Evolutionary conservation across 2,888 invertebrate species (phyloP), one percentile per base, ranked within the genome.

Genomic region (Orchestes rusci): DNA sequence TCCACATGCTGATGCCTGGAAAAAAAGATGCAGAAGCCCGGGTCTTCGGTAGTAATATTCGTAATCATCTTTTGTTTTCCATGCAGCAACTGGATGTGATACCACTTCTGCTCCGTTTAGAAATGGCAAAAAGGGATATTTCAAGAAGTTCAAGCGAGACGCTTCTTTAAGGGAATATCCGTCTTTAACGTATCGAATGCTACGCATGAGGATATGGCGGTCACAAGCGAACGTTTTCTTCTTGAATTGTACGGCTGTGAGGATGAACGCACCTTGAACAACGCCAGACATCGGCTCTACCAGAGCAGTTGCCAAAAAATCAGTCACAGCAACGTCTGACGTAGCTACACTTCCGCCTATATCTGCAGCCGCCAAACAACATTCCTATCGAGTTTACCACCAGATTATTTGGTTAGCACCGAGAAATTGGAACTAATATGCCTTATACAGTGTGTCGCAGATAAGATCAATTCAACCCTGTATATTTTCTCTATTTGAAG

Each of bases 261-360:
- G 10, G 23, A 23, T 23, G 23, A 23, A 23, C 7, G 12, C 10
- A n/a, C 7, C 16, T 12, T n/a, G n/a, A n/a, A n/a, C n/a, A n/a
- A n/a, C n/a, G n/a, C n/a, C n/a, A n/a, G n/a, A n/a, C n/a, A n/a
- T 35, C 35, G 35, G 7, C 35, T 16, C 35, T 35, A 35, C 17
- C 35, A 18, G 35, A 35, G 17, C 35, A 35, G 35, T 35, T 35
- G 35, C 35, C 35, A 35, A 35, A 10, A 7, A 35, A n/a, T n/a
- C n/a, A n/a, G n/a, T n/a, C n/a, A n/a, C n/a, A n/a, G n/a, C n/a
- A n/a, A n/a, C n/a, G n/a, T 10, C 17, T 23, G 23, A 23, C 10
- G 23, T 23, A 23, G 23, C 23, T 23, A 23, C 23, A 10, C 23
- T 23, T 23, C 23, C 23, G 23, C 23, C 23, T 23, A 23, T 23